Base-by-base conservation (phyloP, 2,888 invertebrate species). In the Drosophila imparisetae region DNA sequence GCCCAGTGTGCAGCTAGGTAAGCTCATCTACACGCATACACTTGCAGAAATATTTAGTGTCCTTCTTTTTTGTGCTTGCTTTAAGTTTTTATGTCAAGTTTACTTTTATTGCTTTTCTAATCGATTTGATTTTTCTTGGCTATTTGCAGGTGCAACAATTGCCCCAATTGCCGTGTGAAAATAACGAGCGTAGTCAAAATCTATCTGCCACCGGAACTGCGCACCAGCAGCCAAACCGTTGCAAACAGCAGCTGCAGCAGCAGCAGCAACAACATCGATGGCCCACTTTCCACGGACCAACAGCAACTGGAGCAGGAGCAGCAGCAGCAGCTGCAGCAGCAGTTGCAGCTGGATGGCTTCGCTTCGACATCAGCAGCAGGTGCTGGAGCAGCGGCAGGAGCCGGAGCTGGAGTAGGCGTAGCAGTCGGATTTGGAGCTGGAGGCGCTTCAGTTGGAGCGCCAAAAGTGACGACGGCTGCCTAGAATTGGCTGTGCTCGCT, bases 1-100 rank as follows among this genome's bases (percentile, higher is more conserved):
- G 93, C 94, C 45, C 94, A 94, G 29, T 98, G 98, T 91, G 97
- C 97, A 4, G 94, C 94, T 4, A 94, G 95, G 94, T 95, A 82
- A 89, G 88, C 74, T 60, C 7, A 32, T 4, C 4, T 4, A 13
- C 10, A 4, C 42, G 15, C 15, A 0, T 29, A 27, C 49, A 27
- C 49, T 50, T 11, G 10, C 18, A n/a, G 11, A 50, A 50, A 50
- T 5, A 42, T 42, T 13, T 34, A 13, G 34, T 34, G 34, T 13
- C 2, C 8, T 0, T n/a, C n/a, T n/a, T n/a, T n/a, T n/a, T n/a
- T n/a, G 5, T 29, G 24, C 24, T 24, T 24, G 24, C 1, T 24
- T 24, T 24, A 24, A 24, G 24, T 24, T 24, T 24, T n/a, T n/a
- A n/a, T n/a, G n/a, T n/a, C n/a, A n/a, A n/a, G n/a, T n/a, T n/a